Conservation (phyloP, 2,113 vertebrate species). For the Speoplatyrhinus poulsoni region DNA sequence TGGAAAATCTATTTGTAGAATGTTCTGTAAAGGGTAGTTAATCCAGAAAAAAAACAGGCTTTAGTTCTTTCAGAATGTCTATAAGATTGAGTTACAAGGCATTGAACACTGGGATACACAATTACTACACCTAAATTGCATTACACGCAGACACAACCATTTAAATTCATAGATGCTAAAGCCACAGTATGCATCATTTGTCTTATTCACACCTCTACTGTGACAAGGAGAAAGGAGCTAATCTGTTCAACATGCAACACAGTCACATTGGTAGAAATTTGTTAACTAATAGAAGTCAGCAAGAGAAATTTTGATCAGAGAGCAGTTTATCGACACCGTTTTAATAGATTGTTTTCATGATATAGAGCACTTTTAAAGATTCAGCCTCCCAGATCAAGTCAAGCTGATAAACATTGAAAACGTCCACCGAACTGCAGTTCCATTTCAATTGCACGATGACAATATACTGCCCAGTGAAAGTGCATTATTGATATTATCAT, state of each 20-base stretch:
- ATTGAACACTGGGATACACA: slow-evolving; percentile 49
- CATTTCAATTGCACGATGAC: slow-evolving; percentile 86
- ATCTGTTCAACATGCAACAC: slow-evolving; percentile 83
- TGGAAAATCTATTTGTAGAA: slow-evolving; percentile 70
- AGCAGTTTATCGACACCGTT: slow-evolving; percentile 55
- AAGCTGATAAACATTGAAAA: slow-evolving; percentile 41
- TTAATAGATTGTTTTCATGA: slow-evolving; percentile 63
- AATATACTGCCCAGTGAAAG: slow-evolving; percentile 92
- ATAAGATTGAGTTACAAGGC: slow-evolving; percentile 53
- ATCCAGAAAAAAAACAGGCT: slow-evolving; percentile 68
- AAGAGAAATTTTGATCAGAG: slow-evolving; percentile 41
- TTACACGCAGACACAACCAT: slow-evolving; percentile 26
- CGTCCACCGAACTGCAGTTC: slow-evolving; percentile 56
- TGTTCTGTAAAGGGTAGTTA: slow-evolving; percentile 68
- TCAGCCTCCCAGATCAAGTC: slow-evolving; percentile 49
- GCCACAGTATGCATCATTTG: slow-evolving; percentile 78
- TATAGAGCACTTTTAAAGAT: slow-evolving; percentile 63
- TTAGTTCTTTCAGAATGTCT: slow-evolving; percentile 70
- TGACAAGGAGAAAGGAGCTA: slow-evolving; percentile 74
- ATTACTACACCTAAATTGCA: slow-evolving; percentile 51
- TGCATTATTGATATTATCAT: slow-evolving; percentile 96
- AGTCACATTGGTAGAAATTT: slow-evolving; percentile 54
- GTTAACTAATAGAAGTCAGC: slow-evolving; percentile 34
- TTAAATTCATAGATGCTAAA: slow-evolving; percentile 81
- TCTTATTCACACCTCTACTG: slow-evolving; percentile 76